Conservation (phyloP, 2,113 vertebrate genomes). For the Microcebus lehilahytsara region DNA sequence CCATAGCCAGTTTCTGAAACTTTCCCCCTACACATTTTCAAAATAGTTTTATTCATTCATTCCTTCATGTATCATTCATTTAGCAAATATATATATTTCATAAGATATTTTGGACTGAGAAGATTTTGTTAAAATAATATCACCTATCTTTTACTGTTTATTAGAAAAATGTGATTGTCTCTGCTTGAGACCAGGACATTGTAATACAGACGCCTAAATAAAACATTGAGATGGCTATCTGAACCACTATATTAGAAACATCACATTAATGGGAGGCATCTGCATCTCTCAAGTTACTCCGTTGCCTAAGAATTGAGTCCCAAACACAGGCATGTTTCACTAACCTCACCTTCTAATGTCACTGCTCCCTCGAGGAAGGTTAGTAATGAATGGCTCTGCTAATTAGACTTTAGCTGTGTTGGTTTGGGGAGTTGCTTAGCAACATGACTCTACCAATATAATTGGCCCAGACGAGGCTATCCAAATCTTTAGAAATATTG, state of each 20-base stretch:
- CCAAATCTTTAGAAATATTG: background rate
- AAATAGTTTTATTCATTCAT: background rate
- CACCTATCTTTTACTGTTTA: background rate
- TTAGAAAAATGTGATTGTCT: background rate
- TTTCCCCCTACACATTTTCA: background rate
- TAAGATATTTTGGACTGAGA: background rate
- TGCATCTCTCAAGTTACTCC: background rate
- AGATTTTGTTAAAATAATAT: background rate
- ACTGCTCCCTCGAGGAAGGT: background rate
- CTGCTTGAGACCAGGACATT: background rate
- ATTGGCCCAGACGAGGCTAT: background rate
- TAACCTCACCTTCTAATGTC: background rate
- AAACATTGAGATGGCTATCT: background rate
- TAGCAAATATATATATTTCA: background rate
- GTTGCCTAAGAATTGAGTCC: background rate
- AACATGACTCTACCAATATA: background rate
- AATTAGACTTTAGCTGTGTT: slow-evolving; percentile 20
- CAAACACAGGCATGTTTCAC: background rate
- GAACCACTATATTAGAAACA: background rate
- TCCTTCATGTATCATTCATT: background rate
- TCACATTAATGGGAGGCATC: background rate
- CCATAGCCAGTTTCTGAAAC: background rate
- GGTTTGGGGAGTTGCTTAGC: background rate
- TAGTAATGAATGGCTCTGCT: background rate
- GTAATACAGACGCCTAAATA: background rate